Percentiles rank a stretch among this genome's conserved stretches.
Conservation (phyloP, 2,888 invertebrate species). For the Imbricaverruca yamaguchii region DNA sequence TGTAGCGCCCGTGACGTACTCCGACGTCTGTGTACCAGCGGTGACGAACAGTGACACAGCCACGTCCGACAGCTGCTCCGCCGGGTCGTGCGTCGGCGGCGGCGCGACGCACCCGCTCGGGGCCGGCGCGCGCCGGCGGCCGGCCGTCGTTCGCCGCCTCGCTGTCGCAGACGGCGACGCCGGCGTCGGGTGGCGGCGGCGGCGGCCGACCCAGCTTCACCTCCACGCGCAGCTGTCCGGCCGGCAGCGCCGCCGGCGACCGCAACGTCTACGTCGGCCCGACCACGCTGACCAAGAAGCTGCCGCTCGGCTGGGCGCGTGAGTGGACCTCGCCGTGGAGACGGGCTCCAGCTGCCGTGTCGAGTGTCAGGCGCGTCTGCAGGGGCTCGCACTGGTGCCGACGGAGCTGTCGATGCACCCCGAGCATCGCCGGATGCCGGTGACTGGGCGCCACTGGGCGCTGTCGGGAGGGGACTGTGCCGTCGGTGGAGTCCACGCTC, state of each 20-base stretch:
- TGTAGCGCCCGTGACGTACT: neutral
- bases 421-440: no score
- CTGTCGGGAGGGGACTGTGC: no score
- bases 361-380: no score
- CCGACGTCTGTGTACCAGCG: no score
- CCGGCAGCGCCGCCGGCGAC: neutral
- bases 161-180: neutral
- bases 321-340: neutral
- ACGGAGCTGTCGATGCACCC: no score
- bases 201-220: neutral
- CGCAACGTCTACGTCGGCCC: neutral
- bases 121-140: neutral
- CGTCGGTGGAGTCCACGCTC: no score
- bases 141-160: neutral
- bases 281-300: neutral
- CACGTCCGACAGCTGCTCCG: neutral
- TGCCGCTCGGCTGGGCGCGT: constrained; percentile 11
- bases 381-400: no score
- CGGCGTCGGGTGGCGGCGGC: neutral
- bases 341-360: no score
- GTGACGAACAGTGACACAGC: no score
- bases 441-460: no score
- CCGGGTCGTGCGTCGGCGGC: neutral
- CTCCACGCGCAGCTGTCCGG: neutral
- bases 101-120: no score